A percentile compares a stretch with the other conserved stretches of the same genome.
phyloP scores from a whole-genome alignment of 2,797 vertebrate species.

The Hydrocynus forskahlii region DNA sequence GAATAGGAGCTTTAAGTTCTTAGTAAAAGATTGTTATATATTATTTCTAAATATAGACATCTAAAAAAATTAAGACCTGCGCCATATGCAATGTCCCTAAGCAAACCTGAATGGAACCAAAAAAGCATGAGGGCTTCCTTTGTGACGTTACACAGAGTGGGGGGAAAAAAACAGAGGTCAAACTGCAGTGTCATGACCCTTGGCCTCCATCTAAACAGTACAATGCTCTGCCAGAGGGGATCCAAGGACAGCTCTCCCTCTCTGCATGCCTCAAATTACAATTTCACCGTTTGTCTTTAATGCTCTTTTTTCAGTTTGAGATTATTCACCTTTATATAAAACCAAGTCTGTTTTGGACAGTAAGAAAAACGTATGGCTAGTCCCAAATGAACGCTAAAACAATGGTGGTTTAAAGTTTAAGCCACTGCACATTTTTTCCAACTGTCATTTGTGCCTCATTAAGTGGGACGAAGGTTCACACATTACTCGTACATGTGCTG shows the following conservation, averaged over 20 bases:
- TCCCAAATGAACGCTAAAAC: too few species aligned
- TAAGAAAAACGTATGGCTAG: too few species aligned
- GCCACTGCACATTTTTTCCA: too few species aligned
- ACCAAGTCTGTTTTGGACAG: too few species aligned
- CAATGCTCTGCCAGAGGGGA: conserved; percentile 20
- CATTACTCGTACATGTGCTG: too few species aligned
- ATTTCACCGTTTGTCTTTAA: not conserved
- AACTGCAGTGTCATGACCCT: conserved; percentile 50
- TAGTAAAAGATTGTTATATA: not conserved
- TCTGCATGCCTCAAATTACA: conserved; percentile 24
- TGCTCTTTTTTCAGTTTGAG: not conserved
- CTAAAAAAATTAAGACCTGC: conserved; percentile 20
- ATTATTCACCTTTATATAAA: not conserved
- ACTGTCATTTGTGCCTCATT: too few species aligned
- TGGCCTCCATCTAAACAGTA: conserved; percentile 51
- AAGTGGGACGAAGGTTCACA: too few species aligned
- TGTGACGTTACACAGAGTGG: conserved; percentile 48
- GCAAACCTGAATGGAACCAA: conserved; percentile 39
- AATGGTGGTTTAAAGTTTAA: too few species aligned
- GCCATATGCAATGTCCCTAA: not conserved
- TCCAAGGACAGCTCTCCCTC: conserved; percentile 8
- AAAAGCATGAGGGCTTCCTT: conserved; percentile 46
- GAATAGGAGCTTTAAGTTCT: not conserved
- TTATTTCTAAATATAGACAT: conserved; percentile 19
- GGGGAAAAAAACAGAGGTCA: conserved; percentile 38